Base-by-base conservation (phyloP, 2,888 invertebrate genomes). In the Eupithecia dodoneata region DNA sequence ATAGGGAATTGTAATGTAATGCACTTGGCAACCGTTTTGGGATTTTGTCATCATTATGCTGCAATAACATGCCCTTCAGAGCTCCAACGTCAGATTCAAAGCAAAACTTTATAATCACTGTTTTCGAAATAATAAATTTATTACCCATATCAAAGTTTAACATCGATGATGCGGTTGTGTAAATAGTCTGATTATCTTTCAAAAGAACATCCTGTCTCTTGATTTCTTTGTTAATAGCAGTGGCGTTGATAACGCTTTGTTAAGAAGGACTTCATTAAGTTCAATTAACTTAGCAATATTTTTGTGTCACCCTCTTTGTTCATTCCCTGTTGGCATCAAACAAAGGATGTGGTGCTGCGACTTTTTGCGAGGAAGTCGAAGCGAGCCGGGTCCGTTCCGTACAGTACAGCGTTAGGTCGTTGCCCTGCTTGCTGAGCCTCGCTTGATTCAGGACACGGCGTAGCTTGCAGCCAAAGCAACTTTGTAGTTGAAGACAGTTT, bases 1-100 rank as follows among this genome's bases (percentile, higher is more conserved):
- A 67, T 52, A 69, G 67, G 42, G 76, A 74, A 55, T 79, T 72
- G 59, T 76, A 76, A 59, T 75, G 75, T 76, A 76, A 59, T 75
- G 75, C 70, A 76, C 49, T 74, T 65, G 65, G 73, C 74, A 74
- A 67, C 30, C 30, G 18, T 63, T 63, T 30, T 63, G 12, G 4
- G 12, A 10, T 30, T 63, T 12, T 10, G 4, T 63, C 63, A 30
- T 59, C n/a, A 59, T 59, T 59, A 3, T 59, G 55, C n/a, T 59
- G 18, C 55, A 55, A 55, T 9, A 55, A 55, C n/a, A 55, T 55
- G 55, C 55, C n/a, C n/a, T 55, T 55, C 55, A 3, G 55, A 52
- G 52, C 6, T 52, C 1, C 15, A 52, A 52, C 15, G 52, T 52
- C 3, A n/a, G 52, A 52, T n/a, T 52, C 2, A 5, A 52, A 59